These are phyloP conservation scores for Adoxophyes honmai DNA, from an alignment of 1,140 invertebrate species.

Conservation along the genomic window DNA sequence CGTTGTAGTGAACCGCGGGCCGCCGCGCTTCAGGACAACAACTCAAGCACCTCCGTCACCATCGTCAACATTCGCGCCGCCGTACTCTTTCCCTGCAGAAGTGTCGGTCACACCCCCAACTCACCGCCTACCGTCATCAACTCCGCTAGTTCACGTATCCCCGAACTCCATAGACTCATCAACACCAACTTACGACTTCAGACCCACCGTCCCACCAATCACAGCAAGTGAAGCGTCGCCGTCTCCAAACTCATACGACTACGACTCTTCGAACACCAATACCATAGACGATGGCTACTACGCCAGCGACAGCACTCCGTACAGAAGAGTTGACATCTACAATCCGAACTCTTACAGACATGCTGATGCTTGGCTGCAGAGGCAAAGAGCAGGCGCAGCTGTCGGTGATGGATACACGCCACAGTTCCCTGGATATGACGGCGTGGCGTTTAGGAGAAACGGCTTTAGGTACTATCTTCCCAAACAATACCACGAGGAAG, in stretches of 20 bases:
- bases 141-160: slow-evolving; percentile 64
- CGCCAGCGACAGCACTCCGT: slow-evolving; percentile 48
- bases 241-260: slow-evolving; percentile 48
- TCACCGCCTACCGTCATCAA: slow-evolving; percentile 46
- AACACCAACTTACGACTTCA: slow-evolving; percentile 54
- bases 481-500: slow-evolving; percentile 90
- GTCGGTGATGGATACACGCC: slow-evolving; percentile 79
- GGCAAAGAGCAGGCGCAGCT: slow-evolving; percentile 31
- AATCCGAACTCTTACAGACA: slow-evolving; percentile 55
- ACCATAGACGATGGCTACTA: slow-evolving; percentile 59
- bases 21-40: slow-evolving; percentile 46
- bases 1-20: slow-evolving; percentile 38
- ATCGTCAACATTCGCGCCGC: slow-evolving; percentile 58
- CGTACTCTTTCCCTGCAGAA: slow-evolving; percentile 37
- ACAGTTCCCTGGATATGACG: slow-evolving; percentile 82
- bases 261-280: slow-evolving; percentile 57
- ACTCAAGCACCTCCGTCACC: slow-evolving; percentile 49
- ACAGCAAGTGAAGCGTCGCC: slow-evolving; percentile 54
- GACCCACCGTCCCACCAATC: slow-evolving; percentile 64
- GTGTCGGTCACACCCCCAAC: slow-evolving; percentile 47
- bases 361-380: slow-evolving; percentile 48
- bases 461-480: slow-evolving; percentile 91
- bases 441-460: slow-evolving; percentile 82
- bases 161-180: slow-evolving; percentile 69
- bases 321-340: slow-evolving; percentile 44